Evolutionary conservation across 2,797 vertebrate genomes (phyloP).

Genomic region (Sebastolobus altivelis): DNA sequence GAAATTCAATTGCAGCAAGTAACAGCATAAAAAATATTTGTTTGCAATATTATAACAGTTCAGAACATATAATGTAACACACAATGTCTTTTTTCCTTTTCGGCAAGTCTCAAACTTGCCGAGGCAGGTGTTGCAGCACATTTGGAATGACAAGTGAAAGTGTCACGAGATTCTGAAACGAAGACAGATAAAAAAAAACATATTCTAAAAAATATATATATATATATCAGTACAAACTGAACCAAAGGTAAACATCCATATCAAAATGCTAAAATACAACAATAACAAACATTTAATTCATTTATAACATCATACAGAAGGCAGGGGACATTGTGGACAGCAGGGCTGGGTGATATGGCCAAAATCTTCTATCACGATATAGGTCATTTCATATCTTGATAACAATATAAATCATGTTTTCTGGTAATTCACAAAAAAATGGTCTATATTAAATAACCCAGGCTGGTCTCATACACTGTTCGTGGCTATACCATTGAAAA

Average conservation of each 20-base stretch:
- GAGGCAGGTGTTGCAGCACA: neutral
- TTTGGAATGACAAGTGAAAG: neutral
- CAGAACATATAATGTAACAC: neutral
- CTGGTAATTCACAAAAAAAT: no score
- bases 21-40: neutral
- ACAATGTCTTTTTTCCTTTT: neutral
- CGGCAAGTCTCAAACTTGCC: neutral
- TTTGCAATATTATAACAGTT: neutral
- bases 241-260: neutral
- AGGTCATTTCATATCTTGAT: no score
- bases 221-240: neutral
- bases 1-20: neutral
- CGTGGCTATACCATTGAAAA: no score
- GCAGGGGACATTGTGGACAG: neutral
- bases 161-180: slow-evolving; percentile 3
- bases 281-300: neutral
- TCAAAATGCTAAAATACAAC: neutral
- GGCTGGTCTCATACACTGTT: no score
- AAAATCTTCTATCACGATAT: no score
- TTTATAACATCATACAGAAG: neutral
- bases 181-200: neutral
- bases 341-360: no score
- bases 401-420: no score
- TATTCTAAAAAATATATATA: neutral
- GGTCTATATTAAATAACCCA: no score